phyloP scores from a whole-genome alignment of 1,140 invertebrate genomes.

The Sycobia sp. region DNA sequence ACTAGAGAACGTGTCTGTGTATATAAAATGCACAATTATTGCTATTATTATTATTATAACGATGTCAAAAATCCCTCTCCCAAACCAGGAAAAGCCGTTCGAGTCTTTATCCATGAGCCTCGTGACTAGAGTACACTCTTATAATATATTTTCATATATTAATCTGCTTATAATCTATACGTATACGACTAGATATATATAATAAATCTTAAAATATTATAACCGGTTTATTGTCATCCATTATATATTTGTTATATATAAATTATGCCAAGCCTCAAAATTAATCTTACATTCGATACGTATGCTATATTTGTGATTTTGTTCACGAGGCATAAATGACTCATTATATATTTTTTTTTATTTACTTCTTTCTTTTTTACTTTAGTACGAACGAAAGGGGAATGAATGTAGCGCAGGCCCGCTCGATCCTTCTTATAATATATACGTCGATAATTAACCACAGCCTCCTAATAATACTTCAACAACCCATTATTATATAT shows the following conservation, averaged over 20 bases:
- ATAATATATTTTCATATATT: conserved; percentile 46
- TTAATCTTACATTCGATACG: conserved; percentile 5
- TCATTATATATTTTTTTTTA: too few species aligned
- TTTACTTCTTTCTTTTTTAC: too few species aligned
- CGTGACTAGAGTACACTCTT: conserved; percentile 55
- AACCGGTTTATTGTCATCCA: conserved; percentile 25
- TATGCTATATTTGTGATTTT: too few species aligned
- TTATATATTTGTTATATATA: not conserved
- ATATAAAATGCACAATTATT: too few species aligned
- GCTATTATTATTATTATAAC: too few species aligned
- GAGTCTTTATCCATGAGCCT: conserved; percentile 45
- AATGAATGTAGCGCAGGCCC: conserved; percentile 18
- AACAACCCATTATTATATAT: too few species aligned
- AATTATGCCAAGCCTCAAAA: conserved; percentile 15
- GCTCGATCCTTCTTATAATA: conserved; percentile 11
- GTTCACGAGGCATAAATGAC: too few species aligned
- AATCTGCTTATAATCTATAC: conserved; percentile 32
- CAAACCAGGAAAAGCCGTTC: conserved; percentile 47
- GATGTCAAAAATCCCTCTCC: too few species aligned
- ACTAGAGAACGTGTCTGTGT: too few species aligned
- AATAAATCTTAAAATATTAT: not conserved
- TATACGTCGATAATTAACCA: conserved; percentile 3
- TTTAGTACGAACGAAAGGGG: too few species aligned
- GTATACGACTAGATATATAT: conserved; percentile 12
- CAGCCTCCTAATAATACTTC: conserved; percentile 29